These are phyloP conservation scores for Leucophenga maculata DNA, from an alignment of 2,888 invertebrate genomes.

Conservation along the genomic window DNA sequence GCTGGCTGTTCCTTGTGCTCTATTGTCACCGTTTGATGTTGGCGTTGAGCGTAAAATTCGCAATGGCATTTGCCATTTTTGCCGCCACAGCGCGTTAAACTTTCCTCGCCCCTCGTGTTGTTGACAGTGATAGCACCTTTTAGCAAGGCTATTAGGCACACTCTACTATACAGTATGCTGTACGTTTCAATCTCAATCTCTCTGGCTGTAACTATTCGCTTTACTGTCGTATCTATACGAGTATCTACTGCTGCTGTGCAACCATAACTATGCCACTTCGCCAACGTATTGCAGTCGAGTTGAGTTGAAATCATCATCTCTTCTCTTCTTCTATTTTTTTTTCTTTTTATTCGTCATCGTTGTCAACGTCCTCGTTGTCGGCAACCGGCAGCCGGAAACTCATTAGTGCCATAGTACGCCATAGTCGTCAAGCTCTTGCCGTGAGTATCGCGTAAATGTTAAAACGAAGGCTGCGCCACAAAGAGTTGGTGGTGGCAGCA, in stretches of 20 bases:
- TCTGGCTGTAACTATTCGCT: neutral
- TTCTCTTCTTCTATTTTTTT: too few species aligned
- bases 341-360: neutral
- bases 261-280: conserved; percentile 4
- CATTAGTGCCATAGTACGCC: conserved; percentile 50
- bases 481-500: neutral
- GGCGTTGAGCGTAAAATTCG: neutral
- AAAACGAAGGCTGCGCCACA: neutral
- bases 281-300: neutral
- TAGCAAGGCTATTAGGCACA: conserved; percentile 14
- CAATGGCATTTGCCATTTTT: conserved; percentile 4
- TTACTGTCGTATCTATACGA: neutral
- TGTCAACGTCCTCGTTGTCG: conserved; percentile 15
- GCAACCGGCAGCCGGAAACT: conserved; percentile 52
- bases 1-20: neutral
- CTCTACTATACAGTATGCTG: neutral
- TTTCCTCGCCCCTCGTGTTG: neutral
- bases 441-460: neutral
- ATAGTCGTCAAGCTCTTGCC: neutral
- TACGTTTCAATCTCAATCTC: neutral
- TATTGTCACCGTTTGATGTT: neutral
- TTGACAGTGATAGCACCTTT: conserved; percentile 21
- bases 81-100: neutral
- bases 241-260: neutral
- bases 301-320: too few species aligned